These are phyloP conservation scores for Labeo catla DNA, from an alignment of 2,113 vertebrate genomes.

Conservation along the genomic window DNA sequence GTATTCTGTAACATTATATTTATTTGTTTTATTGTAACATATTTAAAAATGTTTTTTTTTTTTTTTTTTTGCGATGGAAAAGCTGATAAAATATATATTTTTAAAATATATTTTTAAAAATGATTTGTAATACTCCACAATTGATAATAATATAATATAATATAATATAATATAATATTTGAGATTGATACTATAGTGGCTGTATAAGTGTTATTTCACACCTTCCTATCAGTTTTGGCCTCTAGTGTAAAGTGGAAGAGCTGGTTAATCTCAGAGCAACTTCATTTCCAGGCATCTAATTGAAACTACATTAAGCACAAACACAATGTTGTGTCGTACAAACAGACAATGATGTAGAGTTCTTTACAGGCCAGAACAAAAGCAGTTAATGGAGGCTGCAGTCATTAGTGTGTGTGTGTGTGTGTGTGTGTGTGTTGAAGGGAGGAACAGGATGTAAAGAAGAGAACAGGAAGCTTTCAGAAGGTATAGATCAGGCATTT, in stretches of 20 bases:
- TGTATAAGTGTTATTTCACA: neutral
- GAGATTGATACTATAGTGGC: neutral
- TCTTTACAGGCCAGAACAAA: conserved; percentile 64
- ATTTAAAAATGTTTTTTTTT: too few relatives aligned
- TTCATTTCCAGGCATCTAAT: conserved; percentile 69
- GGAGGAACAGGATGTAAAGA: neutral
- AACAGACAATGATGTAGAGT: conserved; percentile 71
- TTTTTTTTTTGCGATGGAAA: too few relatives aligned
- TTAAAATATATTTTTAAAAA: too few relatives aligned
- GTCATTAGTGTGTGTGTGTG: conserved; percentile 66
- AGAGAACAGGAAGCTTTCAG: conserved; percentile 42
- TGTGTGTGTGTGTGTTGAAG: conserved; percentile 42
- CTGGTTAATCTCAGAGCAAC: conserved; percentile 58
- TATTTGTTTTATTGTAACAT: too few relatives aligned
- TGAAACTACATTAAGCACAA: conserved; percentile 73
- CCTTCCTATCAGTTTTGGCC: neutral
- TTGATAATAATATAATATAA: neutral
- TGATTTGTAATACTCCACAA: too few relatives aligned
- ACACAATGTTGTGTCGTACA: conserved; percentile 75
- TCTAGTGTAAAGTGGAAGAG: conserved; percentile 45
- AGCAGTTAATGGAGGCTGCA: conserved; percentile 19
- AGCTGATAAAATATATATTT: too few relatives aligned
- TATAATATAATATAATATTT: neutral
- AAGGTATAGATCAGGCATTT: conserved; percentile 65
- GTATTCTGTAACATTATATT: too few relatives aligned